A percentile compares a stretch with the other conserved stretches of the same genome.
Conservation (phyloP, 2,888 invertebrate genomes). For the Meloe dianella region DNA sequence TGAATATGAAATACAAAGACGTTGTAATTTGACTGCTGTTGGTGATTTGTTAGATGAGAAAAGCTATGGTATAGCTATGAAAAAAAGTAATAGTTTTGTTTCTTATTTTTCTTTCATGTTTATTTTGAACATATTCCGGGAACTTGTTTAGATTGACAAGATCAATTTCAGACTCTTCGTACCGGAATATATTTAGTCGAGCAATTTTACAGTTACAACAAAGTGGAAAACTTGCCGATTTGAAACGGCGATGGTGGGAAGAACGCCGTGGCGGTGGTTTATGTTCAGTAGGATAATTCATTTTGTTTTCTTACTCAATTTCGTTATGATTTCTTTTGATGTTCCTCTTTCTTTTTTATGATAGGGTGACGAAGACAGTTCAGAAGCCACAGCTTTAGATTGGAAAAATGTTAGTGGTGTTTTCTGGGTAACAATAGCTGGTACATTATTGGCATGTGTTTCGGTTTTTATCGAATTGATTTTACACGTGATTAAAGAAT, state of each 20-base stretch:
- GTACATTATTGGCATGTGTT: slow-evolving; percentile 67
- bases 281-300: slow-evolving; percentile 12
- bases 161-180: slow-evolving; percentile 68
- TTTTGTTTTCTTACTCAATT: background rate
- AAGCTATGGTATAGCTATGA: slow-evolving; percentile 90
- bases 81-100: slow-evolving; percentile 71
- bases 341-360: background rate
- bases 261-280: slow-evolving; percentile 11
- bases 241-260: slow-evolving; percentile 93
- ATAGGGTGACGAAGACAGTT: slow-evolving; percentile 40
- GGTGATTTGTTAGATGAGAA: slow-evolving; percentile 83
- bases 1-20: slow-evolving; percentile 84
- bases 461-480: slow-evolving; percentile 73
- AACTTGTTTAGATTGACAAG: slow-evolving; percentile 29
- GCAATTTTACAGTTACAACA: slow-evolving; percentile 90
- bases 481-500: slow-evolving; percentile 60
- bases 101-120: background rate
- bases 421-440: slow-evolving; percentile 74
- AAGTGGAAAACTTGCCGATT: slow-evolving; percentile 74
- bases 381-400: slow-evolving; percentile 59
- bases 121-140: background rate
- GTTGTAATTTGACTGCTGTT: slow-evolving; percentile 82
- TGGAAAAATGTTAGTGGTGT: slow-evolving; percentile 82
- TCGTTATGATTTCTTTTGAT: background rate
- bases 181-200: slow-evolving; percentile 78